Evolutionary conservation across 2,797 vertebrate species (phyloP).

Genomic region (Thaleichthys pacificus): DNA sequence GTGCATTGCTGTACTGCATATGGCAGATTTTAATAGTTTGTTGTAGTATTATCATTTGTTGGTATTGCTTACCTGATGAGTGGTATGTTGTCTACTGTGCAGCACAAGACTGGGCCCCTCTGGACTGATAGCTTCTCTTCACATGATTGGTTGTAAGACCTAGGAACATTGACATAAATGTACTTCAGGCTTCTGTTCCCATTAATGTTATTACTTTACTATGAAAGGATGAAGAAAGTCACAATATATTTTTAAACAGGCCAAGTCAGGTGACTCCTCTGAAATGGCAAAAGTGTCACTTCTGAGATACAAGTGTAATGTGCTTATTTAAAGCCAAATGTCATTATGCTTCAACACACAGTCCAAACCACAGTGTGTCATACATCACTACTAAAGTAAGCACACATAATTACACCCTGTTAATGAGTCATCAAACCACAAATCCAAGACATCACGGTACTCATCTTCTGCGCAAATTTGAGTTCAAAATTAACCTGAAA

Average conservation of each 20-base stretch:
- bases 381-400: background rate
- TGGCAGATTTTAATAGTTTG: no score
- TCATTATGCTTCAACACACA: slow-evolving; percentile 1
- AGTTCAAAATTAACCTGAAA: slow-evolving; percentile 41
- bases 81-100: slow-evolving; percentile 80
- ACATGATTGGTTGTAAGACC: slow-evolving; percentile 84
- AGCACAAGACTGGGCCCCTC: slow-evolving; percentile 74
- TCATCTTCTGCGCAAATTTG: background rate
- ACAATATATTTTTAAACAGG: no score
- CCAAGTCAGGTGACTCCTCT: background rate
- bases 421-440: slow-evolving; percentile 27
- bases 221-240: no score
- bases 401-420: slow-evolving; percentile 13
- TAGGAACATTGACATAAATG: slow-evolving; percentile 41
- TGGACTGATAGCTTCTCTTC: slow-evolving; percentile 67
- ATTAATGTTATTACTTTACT: background rate
- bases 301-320: no score
- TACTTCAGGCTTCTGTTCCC: background rate
- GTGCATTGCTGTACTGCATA: no score
- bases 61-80: slow-evolving; percentile 79
- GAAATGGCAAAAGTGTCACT: no score
- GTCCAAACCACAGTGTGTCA: background rate
- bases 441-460: background rate
- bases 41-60: background rate
- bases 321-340: background rate